Evolutionary conservation across 2,113 vertebrate genomes (phyloP).

Genomic region (Muscicapa adusta): DNA sequence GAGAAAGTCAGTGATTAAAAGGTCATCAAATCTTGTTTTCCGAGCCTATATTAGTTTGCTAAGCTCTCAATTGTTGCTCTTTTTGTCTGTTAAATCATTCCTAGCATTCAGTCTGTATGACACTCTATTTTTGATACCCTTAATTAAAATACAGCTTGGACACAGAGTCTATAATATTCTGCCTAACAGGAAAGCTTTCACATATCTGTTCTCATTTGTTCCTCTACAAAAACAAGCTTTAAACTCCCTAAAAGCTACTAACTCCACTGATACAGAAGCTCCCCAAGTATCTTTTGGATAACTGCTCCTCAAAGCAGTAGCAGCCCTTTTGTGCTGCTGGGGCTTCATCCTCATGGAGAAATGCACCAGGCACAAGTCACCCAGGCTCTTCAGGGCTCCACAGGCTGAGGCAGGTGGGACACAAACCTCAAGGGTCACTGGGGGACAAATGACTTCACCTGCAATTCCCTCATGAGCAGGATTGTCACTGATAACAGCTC

Average conservation of each 20-base stretch:
- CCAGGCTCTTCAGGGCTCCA: not conserved
- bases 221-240: not conserved
- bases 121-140: not conserved
- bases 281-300: not conserved
- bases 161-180: not conserved
- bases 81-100: not conserved
- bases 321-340: fast-evolving
- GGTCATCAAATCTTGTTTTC: conserved; percentile 13
- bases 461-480: not conserved
- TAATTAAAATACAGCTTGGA: not conserved
- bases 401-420: not conserved
- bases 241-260: not conserved
- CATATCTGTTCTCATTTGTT: not conserved
- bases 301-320: not conserved
- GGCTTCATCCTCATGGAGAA: fast-evolving
- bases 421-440: fast-evolving
- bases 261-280: not conserved
- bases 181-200: not conserved
- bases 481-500: not conserved
- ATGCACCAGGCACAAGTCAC: not conserved
- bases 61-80: not conserved
- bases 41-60: not conserved
- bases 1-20: conserved; percentile 10
- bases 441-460: not conserved
- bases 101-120: not conserved